Conservation (phyloP, 92 coral and sea anemone species). For the Heteractis magnifica region DNA sequence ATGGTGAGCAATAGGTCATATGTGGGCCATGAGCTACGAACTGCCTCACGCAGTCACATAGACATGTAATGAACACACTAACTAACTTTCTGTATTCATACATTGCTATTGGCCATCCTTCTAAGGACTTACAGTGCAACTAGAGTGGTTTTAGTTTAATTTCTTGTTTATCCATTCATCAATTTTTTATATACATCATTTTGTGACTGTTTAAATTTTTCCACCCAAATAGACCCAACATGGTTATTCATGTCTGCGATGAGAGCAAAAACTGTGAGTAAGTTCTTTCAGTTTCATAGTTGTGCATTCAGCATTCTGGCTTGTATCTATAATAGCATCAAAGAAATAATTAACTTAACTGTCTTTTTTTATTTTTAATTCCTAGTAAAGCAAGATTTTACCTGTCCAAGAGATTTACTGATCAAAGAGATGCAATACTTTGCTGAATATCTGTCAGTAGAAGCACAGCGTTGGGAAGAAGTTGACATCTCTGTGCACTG, state of each 20-base stretch:
- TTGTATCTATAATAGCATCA: not conserved
- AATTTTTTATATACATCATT: not conserved
- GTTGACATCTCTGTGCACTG: conserved; percentile 98
- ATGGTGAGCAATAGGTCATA: not conserved
- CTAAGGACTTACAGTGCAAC: not conserved
- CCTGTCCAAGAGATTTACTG: conserved; percentile 91
- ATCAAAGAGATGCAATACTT: conserved; percentile 94
- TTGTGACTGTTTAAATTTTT: not conserved
- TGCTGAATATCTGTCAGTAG: conserved; percentile 93
- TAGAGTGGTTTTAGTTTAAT: too few species aligned
- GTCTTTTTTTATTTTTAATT: not conserved
- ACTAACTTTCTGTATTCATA: not conserved
- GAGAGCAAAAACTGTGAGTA: conserved; percentile 98
- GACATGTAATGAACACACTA: too few species aligned
- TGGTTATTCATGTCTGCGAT: conserved; percentile 99
- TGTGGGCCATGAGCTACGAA: too few species aligned
- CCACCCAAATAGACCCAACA: conserved; percentile 68
- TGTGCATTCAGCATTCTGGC: not conserved
- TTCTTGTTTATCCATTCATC: not conserved
- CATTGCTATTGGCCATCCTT: too few species aligned
- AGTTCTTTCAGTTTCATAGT: not conserved
- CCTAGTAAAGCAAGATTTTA: conserved; percentile 90
- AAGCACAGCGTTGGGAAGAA: conserved; percentile 97
- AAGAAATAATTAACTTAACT: not conserved
- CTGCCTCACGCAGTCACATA: too few species aligned